Percentiles rank a stretch among this genome's conserved stretches.
These are phyloP conservation scores for Brachionus manjavacas DNA, from an alignment of 1,140 invertebrate species.

Conservation along the genomic window DNA sequence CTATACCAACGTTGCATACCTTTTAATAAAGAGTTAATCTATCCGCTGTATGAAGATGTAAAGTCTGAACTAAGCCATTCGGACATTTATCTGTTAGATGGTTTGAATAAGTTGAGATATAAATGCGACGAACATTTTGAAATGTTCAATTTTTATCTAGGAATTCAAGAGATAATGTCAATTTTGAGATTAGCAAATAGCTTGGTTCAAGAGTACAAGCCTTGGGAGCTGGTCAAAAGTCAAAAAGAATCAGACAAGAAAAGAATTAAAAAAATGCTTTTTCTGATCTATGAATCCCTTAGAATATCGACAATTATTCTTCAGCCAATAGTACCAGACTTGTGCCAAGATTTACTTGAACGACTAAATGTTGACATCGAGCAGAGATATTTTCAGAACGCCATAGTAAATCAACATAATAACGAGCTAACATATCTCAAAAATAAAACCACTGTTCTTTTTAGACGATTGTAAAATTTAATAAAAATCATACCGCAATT, in stretches of 20 bases:
- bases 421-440: background rate
- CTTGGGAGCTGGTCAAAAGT: slow-evolving; percentile 36
- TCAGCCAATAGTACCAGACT: slow-evolving; percentile 31
- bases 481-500: background rate
- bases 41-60: background rate
- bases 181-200: background rate
- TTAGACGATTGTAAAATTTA: background rate
- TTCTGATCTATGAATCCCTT: slow-evolving; percentile 11
- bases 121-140: slow-evolving; percentile 13
- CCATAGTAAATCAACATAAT: background rate
- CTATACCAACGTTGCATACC: slow-evolving; percentile 66
- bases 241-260: background rate
- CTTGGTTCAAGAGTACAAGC: slow-evolving; percentile 25
- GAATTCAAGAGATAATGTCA: slow-evolving; percentile 3
- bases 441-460: background rate
- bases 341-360: slow-evolving; percentile 10
- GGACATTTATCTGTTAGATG: background rate
- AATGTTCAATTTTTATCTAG: slow-evolving; percentile 31
- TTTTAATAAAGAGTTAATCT: background rate
- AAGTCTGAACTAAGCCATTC: background rate
- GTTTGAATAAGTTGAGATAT: background rate
- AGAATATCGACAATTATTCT: background rate
- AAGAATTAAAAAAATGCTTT: slow-evolving; percentile 4
- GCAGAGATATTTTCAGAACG: background rate
- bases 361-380: background rate